Percentiles rank a stretch among this genome's conserved stretches.
Conservation (phyloP, 2,888 invertebrate species). For the Seira musarum region DNA sequence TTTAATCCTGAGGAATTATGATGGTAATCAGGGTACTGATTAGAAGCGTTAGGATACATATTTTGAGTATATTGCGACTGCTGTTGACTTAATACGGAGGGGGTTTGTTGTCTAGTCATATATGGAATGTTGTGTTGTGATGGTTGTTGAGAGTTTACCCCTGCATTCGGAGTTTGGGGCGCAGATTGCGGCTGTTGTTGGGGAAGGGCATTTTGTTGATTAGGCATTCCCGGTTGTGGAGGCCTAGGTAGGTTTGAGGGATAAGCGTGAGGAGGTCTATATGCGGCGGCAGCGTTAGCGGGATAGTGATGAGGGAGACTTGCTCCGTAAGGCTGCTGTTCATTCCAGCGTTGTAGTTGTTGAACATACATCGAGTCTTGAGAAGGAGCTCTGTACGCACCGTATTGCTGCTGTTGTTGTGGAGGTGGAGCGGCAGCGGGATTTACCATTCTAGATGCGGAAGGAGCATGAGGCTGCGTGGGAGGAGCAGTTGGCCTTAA, state of each 20-base stretch:
- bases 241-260: slow-evolving; percentile 68
- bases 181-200: slow-evolving; percentile 72
- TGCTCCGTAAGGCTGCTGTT: slow-evolving; percentile 71
- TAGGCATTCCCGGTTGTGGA: slow-evolving; percentile 61
- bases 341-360: slow-evolving; percentile 68
- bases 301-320: slow-evolving; percentile 70
- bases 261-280: slow-evolving; percentile 68
- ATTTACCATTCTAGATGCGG: slow-evolving; percentile 64
- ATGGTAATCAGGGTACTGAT: slow-evolving; percentile 69
- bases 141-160: slow-evolving; percentile 71
- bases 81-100: slow-evolving; percentile 64
- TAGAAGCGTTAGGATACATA: slow-evolving; percentile 67
- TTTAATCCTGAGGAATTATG: slow-evolving; percentile 69
- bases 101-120: slow-evolving; percentile 66
- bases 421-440: slow-evolving; percentile 59
- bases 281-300: slow-evolving; percentile 65
- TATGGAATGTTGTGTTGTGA: slow-evolving; percentile 69
- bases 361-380: slow-evolving; percentile 69
- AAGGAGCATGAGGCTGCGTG: slow-evolving; percentile 61
- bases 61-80: slow-evolving; percentile 65
- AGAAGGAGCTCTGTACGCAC: slow-evolving; percentile 60
- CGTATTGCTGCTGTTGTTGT: slow-evolving; percentile 61
- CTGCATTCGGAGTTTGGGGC: slow-evolving; percentile 70
- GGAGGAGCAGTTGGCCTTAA: slow-evolving; percentile 63
- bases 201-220: slow-evolving; percentile 73